Percentiles rank a stretch among this genome's conserved stretches.
These are phyloP conservation scores for Orcinus orca DNA, from an alignment of 2,113 vertebrate genomes.

Conservation along the genomic window DNA sequence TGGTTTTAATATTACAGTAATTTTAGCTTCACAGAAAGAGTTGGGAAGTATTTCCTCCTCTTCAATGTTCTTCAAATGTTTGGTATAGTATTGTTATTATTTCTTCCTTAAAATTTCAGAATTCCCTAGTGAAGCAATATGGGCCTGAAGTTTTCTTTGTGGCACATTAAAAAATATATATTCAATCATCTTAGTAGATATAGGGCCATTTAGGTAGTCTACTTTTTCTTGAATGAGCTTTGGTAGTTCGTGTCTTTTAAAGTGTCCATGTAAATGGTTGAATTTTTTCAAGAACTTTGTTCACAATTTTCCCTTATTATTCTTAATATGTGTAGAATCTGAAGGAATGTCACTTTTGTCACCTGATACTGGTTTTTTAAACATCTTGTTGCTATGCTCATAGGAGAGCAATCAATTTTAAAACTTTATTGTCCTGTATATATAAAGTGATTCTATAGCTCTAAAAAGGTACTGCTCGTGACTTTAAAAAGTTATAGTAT, in stretches of 20 bases:
- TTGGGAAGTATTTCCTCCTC: neutral
- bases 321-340: neutral
- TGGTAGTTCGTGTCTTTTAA: neutral
- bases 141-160: neutral
- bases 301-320: neutral
- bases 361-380: neutral
- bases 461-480: neutral
- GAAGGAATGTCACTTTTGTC: neutral
- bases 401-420: neutral
- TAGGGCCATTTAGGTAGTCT: neutral
- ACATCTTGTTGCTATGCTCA: neutral
- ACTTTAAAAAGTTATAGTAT: neutral
- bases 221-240: neutral
- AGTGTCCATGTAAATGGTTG: neutral
- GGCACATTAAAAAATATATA: neutral
- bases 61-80: neutral
- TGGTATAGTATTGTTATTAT: neutral
- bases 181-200: neutral
- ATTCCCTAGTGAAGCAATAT: neutral
- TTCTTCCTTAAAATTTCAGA: conserved; percentile 14
- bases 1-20: neutral
- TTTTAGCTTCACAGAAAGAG: neutral
- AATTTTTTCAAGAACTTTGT: neutral
- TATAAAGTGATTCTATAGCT: neutral
- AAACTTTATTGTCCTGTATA: neutral